Percentiles rank a stretch among this genome's conserved stretches.
These are phyloP conservation scores for Pomatostomus ruficeps DNA, from an alignment of 2,113 vertebrate genomes.

Conservation along the genomic window DNA sequence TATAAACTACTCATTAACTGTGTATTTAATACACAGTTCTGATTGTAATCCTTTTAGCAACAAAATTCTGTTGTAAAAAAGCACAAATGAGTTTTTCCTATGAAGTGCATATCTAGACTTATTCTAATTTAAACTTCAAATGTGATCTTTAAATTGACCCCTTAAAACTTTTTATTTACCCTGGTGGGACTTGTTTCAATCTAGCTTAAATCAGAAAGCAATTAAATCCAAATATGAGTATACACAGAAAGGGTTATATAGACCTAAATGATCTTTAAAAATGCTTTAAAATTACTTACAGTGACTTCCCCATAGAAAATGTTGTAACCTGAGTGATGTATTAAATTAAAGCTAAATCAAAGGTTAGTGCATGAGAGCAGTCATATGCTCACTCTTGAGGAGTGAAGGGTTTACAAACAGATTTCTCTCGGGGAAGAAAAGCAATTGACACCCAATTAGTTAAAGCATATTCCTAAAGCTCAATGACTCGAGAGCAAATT, in stretches of 20 bases:
- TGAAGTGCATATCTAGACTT: background rate
- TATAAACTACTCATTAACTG: background rate
- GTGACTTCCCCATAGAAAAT: background rate
- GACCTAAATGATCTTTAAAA: background rate
- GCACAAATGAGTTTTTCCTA: background rate
- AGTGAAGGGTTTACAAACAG: conserved; percentile 52
- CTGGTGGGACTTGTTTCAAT: background rate
- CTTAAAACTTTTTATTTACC: background rate
- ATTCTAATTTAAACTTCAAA: background rate
- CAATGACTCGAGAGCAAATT: conserved; percentile 58
- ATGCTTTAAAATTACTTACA: background rate
- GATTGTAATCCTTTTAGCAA: background rate
- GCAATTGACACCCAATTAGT: conserved; percentile 64
- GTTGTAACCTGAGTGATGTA: background rate
- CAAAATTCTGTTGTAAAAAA: background rate
- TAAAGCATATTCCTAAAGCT: conserved; percentile 50
- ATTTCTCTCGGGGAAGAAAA: conserved; percentile 54
- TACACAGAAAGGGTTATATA: background rate
- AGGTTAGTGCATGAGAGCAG: conserved; percentile 5
- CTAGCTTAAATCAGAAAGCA: background rate
- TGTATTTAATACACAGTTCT: background rate
- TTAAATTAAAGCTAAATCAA: conserved; percentile 46
- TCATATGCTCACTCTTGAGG: background rate
- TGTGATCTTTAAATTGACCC: background rate
- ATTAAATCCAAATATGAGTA: background rate